Conservation (phyloP, 2,113 vertebrate species). For the Hemiscyllium ocellatum region DNA sequence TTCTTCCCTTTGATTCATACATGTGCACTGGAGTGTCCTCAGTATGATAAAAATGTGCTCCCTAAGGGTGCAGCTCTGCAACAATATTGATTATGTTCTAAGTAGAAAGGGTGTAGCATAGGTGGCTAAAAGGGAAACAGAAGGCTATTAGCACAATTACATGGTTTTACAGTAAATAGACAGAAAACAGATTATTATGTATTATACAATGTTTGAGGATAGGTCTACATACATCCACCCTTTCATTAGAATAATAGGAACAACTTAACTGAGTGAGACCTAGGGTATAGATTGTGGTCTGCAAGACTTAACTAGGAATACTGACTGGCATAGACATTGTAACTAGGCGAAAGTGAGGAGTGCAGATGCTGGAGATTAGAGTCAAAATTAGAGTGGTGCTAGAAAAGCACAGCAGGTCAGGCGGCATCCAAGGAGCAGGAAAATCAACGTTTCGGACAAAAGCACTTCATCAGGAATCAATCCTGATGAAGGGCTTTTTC, state of each 20-base stretch:
- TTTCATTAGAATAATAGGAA: not conserved
- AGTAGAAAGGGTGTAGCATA: not conserved
- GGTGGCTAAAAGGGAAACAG: not conserved
- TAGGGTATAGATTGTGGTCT: not conserved
- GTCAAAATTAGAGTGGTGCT: no score
- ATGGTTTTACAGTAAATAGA: not conserved
- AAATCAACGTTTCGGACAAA: no score
- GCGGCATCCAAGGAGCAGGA: no score
- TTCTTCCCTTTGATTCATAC: not conserved
- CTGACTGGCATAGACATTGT: not conserved
- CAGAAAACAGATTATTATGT: not conserved
- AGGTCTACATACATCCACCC: not conserved
- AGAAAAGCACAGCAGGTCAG: no score
- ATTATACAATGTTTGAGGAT: not conserved
- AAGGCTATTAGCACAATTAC: not conserved
- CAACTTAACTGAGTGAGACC: not conserved
- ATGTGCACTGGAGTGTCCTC: not conserved
- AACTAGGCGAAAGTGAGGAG: not conserved
- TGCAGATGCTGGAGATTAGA: no score
- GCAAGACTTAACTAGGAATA: not conserved
- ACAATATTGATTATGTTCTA: conserved; percentile 5
- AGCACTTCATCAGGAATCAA: no score
- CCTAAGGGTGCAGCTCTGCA: not conserved
- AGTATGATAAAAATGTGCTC: not conserved
- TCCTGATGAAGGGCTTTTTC: no score